Base-by-base conservation (phyloP, 2,888 invertebrate genomes). In the Ganaspis brasiliensis region DNA sequence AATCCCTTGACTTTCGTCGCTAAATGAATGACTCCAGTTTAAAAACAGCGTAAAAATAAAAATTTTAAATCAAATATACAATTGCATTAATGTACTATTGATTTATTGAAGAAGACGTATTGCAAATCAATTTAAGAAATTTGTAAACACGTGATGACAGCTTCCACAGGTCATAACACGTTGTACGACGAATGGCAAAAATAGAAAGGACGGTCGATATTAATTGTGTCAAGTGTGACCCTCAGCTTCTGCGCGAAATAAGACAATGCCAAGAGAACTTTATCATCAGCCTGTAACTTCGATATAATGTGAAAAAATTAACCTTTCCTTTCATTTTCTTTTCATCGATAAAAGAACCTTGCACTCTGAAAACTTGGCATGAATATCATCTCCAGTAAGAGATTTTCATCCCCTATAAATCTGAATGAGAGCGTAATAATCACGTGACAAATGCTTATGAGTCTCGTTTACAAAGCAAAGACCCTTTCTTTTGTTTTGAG, bases 211-310 rank as follows among this genome's bases (percentile, higher is more conserved):
- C 85, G 89, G 84, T 91, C 90, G 88, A 90, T 91, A 89, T 81
- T 88, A 90, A 90, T 89, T 86, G 89, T 91, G 90, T 91, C 91
- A 91, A 91, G 91, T 88, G 87, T 83, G 81, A 81, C 81, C 77
- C 84, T 83, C 77, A 79, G 84, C 83, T 85, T 83, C 80, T 79
- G 83, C 81, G 81, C 82, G 81, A 87, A 82, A 85, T 78, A 74
- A 74, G 75, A 80, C 74, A 61, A 59, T 74, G 24, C 40, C 71
- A 57, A 37, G 55, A 61, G 56, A 21, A 19, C 3, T 71, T 55
- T 5, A 72, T 24, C 49, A 67, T 76, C 14, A 21, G 35, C 37
- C 40, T 37, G 63, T 56, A 31, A 63, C 45, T 45, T 24, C 24
- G n/a, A 16, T 45, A 45, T 45, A 26, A 49, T 49, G 21, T 24